phyloP scores from a whole-genome alignment of 2,113 vertebrate species.

The Pavo muticus region DNA sequence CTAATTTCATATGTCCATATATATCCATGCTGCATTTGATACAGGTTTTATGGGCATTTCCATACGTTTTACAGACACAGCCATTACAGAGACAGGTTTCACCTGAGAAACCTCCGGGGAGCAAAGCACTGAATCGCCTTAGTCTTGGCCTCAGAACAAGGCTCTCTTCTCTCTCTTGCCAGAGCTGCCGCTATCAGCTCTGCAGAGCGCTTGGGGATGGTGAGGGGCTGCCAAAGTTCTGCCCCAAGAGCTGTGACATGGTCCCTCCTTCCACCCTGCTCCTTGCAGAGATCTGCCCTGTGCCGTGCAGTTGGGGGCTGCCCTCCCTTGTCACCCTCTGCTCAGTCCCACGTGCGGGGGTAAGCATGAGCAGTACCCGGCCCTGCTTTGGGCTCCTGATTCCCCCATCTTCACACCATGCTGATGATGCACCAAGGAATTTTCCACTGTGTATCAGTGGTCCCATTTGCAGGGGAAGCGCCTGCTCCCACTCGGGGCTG shows the following conservation, averaged over 20 bases:
- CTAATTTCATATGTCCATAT: conserved; percentile 83
- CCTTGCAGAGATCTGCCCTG: not conserved
- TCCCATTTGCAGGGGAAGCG: not conserved
- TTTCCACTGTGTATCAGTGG: not conserved
- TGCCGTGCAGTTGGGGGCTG: not conserved
- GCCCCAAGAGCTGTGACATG: conserved; percentile 3
- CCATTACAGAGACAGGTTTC: conserved; percentile 83
- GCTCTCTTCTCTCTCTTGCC: conserved; percentile 81
- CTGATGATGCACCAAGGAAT: not conserved
- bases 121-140: conserved; percentile 75
- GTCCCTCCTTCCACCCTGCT: not conserved
- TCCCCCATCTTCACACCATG: not conserved
- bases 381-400: not conserved
- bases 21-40: conserved; percentile 82
- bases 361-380: not conserved
- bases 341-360: not conserved
- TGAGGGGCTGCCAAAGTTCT: conserved; percentile 16
- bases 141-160: conserved; percentile 85
- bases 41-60: conserved; percentile 86
- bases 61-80: conserved; percentile 83
- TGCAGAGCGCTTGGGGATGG: conserved; percentile 67
- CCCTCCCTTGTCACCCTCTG: not conserved
- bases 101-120: conserved; percentile 82
- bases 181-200: conserved; percentile 62
- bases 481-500: not conserved